These are phyloP conservation scores for Vulpes lagopus DNA, from an alignment of 2,113 vertebrate species.

Conservation along the genomic window DNA sequence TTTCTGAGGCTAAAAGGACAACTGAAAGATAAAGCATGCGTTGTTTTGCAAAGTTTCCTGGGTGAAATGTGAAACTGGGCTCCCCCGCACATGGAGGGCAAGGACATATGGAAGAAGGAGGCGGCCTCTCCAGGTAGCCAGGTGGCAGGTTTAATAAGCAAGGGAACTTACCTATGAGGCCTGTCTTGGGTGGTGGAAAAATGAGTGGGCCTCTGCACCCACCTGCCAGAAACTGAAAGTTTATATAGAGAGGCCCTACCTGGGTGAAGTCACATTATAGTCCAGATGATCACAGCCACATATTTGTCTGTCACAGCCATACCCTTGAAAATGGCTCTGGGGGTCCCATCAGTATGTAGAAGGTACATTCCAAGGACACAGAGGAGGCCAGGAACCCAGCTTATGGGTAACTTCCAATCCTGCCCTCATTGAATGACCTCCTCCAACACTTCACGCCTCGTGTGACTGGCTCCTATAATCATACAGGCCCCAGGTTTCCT, in stretches of 20 bases:
- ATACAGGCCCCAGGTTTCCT: background rate
- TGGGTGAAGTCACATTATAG: background rate
- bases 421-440: background rate
- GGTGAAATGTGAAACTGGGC: background rate
- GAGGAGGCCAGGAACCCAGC: background rate
- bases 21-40: background rate
- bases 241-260: background rate
- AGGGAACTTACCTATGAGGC: background rate
- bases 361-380: background rate
- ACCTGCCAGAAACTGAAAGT: background rate
- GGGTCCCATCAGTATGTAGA: background rate
- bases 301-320: background rate
- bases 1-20: constrained; percentile 44
- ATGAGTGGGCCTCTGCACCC: background rate
- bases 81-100: rapidly evolving
- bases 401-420: background rate
- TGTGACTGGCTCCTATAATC: background rate
- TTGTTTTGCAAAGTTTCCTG: background rate
- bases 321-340: background rate
- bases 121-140: no score
- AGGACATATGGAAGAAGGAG: background rate
- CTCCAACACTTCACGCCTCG: background rate
- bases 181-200: background rate
- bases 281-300: background rate
- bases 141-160: background rate